Conservation (phyloP, 2,888 invertebrate species). For the Azorinus chamasolen region DNA sequence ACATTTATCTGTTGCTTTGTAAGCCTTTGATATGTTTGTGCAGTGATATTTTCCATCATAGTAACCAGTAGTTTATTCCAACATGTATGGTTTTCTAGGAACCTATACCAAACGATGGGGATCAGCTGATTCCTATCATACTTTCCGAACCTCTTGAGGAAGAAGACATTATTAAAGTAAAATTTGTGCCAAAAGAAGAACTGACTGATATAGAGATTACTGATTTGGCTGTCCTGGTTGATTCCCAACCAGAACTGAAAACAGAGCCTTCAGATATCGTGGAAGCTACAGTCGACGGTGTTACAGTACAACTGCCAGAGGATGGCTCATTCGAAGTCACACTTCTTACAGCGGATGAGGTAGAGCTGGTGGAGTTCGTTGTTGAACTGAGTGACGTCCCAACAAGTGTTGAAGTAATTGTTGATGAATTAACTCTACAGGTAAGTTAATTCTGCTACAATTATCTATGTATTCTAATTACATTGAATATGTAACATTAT, state of each 20-base stretch:
- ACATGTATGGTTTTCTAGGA: conserved; percentile 24
- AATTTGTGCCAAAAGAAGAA: conserved; percentile 12
- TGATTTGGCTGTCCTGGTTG: conserved; percentile 8
- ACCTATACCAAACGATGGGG: conserved; percentile 11
- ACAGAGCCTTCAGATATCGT: conserved; percentile 20
- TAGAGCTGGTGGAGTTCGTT: conserved; percentile 8
- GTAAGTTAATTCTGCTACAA: too few species aligned
- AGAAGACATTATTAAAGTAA: conserved; percentile 21
- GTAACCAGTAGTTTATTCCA: too few species aligned
- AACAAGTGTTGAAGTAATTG: conserved; percentile 17
- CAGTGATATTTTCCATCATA: too few species aligned
- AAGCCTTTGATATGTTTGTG: too few species aligned
- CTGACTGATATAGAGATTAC: conserved; percentile 3
- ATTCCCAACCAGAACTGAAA: background rate
- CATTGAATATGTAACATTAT: too few species aligned
- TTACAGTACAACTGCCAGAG: conserved; percentile 23
- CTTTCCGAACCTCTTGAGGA: conserved; percentile 17
- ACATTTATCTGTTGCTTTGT: too few species aligned
- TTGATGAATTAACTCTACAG: background rate
- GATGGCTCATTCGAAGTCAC: conserved; percentile 29
- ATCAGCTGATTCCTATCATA: conserved; percentile 16
- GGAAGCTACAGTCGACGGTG: conserved; percentile 10
- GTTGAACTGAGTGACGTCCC: conserved; percentile 16
- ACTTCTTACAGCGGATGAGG: conserved; percentile 7
- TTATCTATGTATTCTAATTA: too few species aligned